Evolutionary conservation across 2,113 vertebrate species (phyloP).

Genomic region (Myotis yumanensis): DNA sequence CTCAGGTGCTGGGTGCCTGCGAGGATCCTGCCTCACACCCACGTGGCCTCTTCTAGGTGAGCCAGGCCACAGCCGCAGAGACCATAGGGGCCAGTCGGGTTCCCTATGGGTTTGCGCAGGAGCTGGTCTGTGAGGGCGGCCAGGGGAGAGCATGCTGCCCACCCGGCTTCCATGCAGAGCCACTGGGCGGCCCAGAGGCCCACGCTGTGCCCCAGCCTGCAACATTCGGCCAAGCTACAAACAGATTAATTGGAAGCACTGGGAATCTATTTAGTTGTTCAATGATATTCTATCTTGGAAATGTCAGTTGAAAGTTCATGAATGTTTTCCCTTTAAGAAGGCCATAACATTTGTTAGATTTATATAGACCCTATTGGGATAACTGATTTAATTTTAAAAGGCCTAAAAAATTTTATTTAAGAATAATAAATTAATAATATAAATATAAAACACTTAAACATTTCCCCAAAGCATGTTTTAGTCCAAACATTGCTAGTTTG

Average conservation of each 20-base stretch:
- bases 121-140: no score
- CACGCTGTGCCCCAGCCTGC: no score
- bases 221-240: no score
- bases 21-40: no score
- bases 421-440: conserved; percentile 30
- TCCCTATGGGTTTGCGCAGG: no score
- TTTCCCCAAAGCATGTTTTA: conserved; percentile 37
- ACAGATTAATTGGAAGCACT: not conserved
- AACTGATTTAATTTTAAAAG: conserved; percentile 41
- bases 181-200: no score
- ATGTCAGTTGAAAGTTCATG: not conserved
- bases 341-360: not conserved
- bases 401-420: conserved; percentile 31
- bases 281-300: not conserved
- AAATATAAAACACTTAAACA: conserved; percentile 10
- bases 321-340: conserved; percentile 25
- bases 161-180: no score
- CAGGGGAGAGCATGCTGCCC: no score
- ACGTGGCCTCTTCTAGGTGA: no score
- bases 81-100: no score
- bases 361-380: not conserved
- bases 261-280: not conserved
- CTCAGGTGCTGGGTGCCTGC: no score
- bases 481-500: conserved; percentile 24
- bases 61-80: no score